Percentiles rank a stretch among this genome's conserved stretches.
phyloP scores from a whole-genome alignment of 2,113 vertebrate species.

The Gavia stellata region DNA sequence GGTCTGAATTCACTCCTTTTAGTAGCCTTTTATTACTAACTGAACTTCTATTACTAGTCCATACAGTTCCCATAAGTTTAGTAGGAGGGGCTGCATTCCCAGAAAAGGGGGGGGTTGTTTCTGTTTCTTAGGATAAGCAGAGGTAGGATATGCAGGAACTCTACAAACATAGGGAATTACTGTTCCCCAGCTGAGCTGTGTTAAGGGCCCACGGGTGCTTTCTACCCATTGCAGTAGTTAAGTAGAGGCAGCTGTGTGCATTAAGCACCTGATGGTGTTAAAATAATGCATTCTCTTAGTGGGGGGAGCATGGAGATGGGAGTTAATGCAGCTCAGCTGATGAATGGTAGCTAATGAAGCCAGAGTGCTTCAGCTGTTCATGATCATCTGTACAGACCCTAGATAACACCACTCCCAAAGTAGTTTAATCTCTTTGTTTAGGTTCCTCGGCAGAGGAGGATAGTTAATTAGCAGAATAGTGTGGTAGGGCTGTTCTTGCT shows the following conservation, averaged over 20 bases:
- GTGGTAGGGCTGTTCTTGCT: background rate
- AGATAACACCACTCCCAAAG: background rate
- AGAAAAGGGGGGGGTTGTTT: background rate
- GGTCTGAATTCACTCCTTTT: background rate
- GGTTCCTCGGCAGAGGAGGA: background rate
- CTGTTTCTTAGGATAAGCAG: background rate
- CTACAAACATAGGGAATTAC: background rate
- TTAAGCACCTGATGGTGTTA: background rate
- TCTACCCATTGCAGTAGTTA: fast-evolving
- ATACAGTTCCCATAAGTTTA: background rate
- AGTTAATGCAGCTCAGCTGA: background rate
- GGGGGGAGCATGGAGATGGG: background rate
- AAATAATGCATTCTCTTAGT: background rate
- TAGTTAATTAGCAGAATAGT: background rate
- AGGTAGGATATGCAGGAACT: fast-evolving
- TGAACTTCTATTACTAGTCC: background rate
- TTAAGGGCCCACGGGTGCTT: background rate
- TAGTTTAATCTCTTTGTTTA: background rate
- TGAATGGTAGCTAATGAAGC: background rate
- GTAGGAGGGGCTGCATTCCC: background rate
- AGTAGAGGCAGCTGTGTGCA: background rate
- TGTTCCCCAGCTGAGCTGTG: background rate
- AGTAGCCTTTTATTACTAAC: background rate
- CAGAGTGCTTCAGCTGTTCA: background rate
- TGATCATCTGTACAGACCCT: background rate